Base-by-base conservation (phyloP, 2,113 vertebrate genomes). In the Phalacrocorax aristotelis region DNA sequence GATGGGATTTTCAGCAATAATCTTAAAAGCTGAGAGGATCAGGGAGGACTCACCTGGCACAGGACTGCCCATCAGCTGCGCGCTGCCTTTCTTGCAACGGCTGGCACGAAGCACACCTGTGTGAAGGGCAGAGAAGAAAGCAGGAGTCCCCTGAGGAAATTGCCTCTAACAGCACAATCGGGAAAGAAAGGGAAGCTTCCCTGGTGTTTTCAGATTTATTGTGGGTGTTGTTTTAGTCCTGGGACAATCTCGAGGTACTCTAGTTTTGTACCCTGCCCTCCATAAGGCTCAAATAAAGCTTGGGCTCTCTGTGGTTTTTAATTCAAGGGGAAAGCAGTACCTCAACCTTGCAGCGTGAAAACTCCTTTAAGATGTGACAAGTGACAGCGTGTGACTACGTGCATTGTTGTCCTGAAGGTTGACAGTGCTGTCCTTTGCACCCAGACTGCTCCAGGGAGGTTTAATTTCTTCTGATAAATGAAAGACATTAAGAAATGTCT, bases 391-490 rank as follows among this genome's bases (percentile, higher is more conserved):
- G 46, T 3, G 3, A 25, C 54, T 14, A 4, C 0, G 4, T 7
- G 42, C 12, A 2, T 5, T 5, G 19, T 13, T 83, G 77, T 87
- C 80, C 91, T 58, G 62, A 55, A 69, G 65, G 78, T 2, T 83
- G 66, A 20, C 79, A 79, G 49, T 9, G 2, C 69, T 91, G 77
- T 76, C 90, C 89, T 92, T 66, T 89, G 66, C 76, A 74, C 36
- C 66, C 84, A 91, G 26, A 17, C 74, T 70, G 78, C 87, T 80
- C 78, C 46, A 20, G 81, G 55, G 77, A 55, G 20, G 3, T 18
- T 87, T 78, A 26, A 79, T 89, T 82, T 81, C 58, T 83, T 62
- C 81, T 93, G 91, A 93, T 80, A 68, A 83, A 94, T 88, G 78
- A 87, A 83, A 84, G 74, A 38, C 94, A 83, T 85, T 74, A 91